Evolutionary conservation across 2,888 invertebrate species (phyloP).

Genomic region (Holacanthella duospinosa): DNA sequence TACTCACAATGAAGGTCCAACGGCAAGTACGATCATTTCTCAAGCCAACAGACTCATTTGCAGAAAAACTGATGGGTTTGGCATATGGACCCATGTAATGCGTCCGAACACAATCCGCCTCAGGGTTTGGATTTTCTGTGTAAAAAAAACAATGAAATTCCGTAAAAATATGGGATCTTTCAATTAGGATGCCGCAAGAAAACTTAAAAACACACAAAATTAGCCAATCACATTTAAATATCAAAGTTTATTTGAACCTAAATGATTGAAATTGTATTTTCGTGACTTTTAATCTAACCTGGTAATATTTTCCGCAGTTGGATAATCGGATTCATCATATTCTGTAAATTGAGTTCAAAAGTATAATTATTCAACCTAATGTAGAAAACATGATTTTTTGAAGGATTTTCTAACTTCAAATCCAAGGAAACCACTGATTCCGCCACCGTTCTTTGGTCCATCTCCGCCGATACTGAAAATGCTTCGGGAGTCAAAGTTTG

Average conservation of each 20-base stretch:
- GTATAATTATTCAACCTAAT: neutral
- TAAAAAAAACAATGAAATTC: too few relatives aligned
- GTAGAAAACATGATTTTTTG: neutral
- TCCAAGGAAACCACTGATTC: constrained; percentile 6
- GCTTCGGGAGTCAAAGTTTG: too few relatives aligned
- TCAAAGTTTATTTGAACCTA: neutral
- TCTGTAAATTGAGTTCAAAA: neutral
- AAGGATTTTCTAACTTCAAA: neutral
- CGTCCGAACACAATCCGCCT: constrained; percentile 17
- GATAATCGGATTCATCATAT: neutral
- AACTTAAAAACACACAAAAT: too few relatives aligned
- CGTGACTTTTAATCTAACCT: neutral
- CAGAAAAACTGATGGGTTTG: constrained; percentile 12
- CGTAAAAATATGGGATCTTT: neutral
- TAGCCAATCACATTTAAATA: too few relatives aligned
- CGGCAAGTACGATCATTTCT: constrained; percentile 14
- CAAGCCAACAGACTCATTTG: constrained; percentile 11
- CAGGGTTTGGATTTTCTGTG: neutral
- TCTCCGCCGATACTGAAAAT: neutral
- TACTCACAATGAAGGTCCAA: neutral
- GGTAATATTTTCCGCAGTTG: neutral
- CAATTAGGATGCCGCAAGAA: too few relatives aligned
- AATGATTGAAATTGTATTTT: neutral
- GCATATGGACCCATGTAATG: constrained; percentile 24
- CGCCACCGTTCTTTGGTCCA: neutral